Base-by-base conservation (phyloP, 2,888 invertebrate genomes). In the Incurvaria masculella region DNA sequence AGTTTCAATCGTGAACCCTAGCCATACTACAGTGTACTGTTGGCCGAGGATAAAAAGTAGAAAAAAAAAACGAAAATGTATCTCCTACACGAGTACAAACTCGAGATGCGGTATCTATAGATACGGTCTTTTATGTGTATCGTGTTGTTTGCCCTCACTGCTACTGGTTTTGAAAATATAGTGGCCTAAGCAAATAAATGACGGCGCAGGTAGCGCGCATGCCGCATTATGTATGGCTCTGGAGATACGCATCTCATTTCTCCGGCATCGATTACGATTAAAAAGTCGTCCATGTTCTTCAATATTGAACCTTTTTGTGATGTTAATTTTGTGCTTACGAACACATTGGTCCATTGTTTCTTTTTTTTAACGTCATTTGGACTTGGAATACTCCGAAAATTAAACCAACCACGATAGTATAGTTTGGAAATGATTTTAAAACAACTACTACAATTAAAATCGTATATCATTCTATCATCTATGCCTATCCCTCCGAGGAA, bases 131-230 rank as follows among this genome's bases (percentile, higher is more conserved):
- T 40, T 27, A 40, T 49, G 47, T 49, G 47, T 49, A 45, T 50
- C 33, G 45, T 46, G 45, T 60, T 63, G 64, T 69, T 68, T 64
- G 65, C 64, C 61, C 61, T 62, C 61, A 33, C 64, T 57, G 76
- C 78, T 78, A 76, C 78, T 78, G 78, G 78, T 76, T 76, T 73
- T 76, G 62, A 72, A 64, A 33, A 64, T 62, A 61, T 63, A 66
- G 64, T 65, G 64, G 64, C 75, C 76, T 76, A 76, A 75, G 75
- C 75, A 76, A 76, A 76, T 69, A 78, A 68, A 68, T 70, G 72
- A 74, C 73, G 72, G 56, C 53, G 62, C 74, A 72, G 75, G 76
- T 75, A 76, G 72, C 62, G 57, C 54, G 58, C 61, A 42, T 48
- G 64, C 69, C 70, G 69, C 72, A 61, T 62, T 33, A 33, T 33